These are phyloP conservation scores for Cabera pusaria DNA, from an alignment of 2,888 invertebrate genomes.

Conservation along the genomic window DNA sequence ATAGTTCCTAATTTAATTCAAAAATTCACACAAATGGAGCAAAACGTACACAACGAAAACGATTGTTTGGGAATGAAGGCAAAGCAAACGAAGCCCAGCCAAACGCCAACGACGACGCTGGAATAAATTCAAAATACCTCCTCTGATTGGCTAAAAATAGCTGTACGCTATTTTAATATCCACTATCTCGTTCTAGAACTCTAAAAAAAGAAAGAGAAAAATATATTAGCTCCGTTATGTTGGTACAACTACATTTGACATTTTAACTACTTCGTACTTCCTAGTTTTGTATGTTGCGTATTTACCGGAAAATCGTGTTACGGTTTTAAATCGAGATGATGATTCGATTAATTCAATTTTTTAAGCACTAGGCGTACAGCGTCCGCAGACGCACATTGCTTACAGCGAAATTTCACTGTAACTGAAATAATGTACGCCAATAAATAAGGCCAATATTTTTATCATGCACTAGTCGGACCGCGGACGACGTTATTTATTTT, in stretches of 20 bases:
- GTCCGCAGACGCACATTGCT: too few species aligned
- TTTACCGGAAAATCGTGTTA: neutral
- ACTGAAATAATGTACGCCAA: too few species aligned
- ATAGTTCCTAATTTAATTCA: conserved; percentile 13
- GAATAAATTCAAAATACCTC: conserved; percentile 63
- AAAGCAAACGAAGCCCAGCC: conserved; percentile 49
- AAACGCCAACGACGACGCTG: conserved; percentile 70
- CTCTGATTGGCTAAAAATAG: conserved; percentile 66
- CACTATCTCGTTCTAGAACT: conserved; percentile 21
- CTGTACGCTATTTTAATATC: conserved; percentile 36
- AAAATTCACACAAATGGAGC: conserved; percentile 37
- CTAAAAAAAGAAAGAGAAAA: conserved; percentile 21
- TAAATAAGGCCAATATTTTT: too few species aligned
- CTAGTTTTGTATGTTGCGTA: conserved; percentile 5
- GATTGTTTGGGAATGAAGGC: conserved; percentile 41
- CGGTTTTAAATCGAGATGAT: conserved; percentile 3
- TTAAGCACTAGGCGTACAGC: too few species aligned
- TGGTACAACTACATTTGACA: conserved; percentile 17
- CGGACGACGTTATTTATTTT: too few species aligned
- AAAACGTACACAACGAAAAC: conserved; percentile 47
- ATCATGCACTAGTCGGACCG: too few species aligned
- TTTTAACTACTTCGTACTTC: conserved; percentile 4
- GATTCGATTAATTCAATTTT: too few species aligned
- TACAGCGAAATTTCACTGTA: too few species aligned
- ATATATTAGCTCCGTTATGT: conserved; percentile 15